A percentile compares a stretch with the other conserved stretches of the same genome.
Conservation (phyloP, 2,113 vertebrate species). For the Centropus bengalensis region DNA sequence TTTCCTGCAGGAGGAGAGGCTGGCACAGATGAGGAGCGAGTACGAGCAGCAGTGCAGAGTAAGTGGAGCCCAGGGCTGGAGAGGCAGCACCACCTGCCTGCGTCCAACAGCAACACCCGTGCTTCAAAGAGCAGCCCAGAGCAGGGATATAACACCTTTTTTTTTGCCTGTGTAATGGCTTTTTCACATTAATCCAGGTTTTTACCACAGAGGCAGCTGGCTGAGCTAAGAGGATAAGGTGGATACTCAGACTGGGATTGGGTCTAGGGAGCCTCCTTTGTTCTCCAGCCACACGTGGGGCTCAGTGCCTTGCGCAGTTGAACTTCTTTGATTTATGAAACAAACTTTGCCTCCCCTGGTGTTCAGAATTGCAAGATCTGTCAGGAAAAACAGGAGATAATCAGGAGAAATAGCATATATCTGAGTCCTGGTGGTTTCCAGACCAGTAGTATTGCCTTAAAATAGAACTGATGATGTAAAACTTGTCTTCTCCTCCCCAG, state of each 20-base stretch:
- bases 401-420: neutral
- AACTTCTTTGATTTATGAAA: neutral
- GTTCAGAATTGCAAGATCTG: neutral
- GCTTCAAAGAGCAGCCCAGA: neutral
- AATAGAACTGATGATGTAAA: neutral
- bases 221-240: neutral
- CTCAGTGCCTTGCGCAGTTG: neutral
- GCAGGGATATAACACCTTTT: neutral
- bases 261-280: neutral
- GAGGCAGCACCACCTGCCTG: accelerated
- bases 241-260: neutral
- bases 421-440: neutral
- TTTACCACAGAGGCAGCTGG: neutral
- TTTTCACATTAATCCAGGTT: neutral
- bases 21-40: slow-evolving; percentile 82
- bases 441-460: neutral
- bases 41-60: slow-evolving; percentile 93
- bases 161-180: too few species aligned
- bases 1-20: slow-evolving; percentile 89
- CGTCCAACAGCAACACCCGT: neutral
- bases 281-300: neutral
- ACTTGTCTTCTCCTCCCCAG: neutral
- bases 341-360: neutral
- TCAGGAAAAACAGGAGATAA: too few species aligned
- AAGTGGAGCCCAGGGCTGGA: slow-evolving; percentile 17